These are phyloP conservation scores for Troilus luridus DNA, from an alignment of 2,888 invertebrate species.

Conservation along the genomic window DNA sequence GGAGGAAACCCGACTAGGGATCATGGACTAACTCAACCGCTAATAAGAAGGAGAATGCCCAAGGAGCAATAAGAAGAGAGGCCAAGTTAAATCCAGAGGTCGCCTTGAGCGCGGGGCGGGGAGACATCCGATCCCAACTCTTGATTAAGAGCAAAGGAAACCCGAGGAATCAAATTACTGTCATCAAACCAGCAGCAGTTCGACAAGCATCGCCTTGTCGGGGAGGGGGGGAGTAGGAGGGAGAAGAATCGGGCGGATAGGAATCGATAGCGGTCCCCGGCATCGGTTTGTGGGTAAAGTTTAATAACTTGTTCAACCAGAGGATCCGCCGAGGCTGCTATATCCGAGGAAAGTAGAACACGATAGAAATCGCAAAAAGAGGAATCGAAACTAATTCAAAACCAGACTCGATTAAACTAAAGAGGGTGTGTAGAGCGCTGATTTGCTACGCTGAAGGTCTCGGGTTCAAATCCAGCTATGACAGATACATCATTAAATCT, in stretches of 20 bases:
- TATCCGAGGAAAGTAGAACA: background rate
- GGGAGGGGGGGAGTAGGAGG: background rate
- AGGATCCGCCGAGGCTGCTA: too few species aligned
- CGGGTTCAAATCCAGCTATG: too few species aligned
- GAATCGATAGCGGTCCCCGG: background rate
- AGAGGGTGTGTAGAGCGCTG: too few species aligned
- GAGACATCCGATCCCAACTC: constrained; percentile 44
- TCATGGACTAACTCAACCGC: constrained; percentile 28
- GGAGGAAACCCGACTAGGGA: constrained; percentile 27
- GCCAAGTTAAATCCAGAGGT: constrained; percentile 38
- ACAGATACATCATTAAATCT: too few species aligned
- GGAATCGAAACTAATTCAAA: background rate
- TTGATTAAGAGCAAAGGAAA: constrained; percentile 48
- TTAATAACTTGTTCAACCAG: background rate
- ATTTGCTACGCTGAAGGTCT: too few species aligned
- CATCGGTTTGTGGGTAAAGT: constrained; percentile 5
- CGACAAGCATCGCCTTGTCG: constrained; percentile 25
- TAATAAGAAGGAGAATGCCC: constrained; percentile 22
- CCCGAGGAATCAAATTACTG: constrained; percentile 49
- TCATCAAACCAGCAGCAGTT: constrained; percentile 39
- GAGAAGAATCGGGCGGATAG: constrained; percentile 1
- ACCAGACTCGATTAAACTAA: background rate
- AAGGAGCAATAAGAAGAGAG: constrained; percentile 31
- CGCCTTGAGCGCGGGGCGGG: background rate
- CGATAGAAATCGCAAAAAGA: background rate